These are phyloP conservation scores for Xestia ashworthii DNA, from an alignment of 2,888 invertebrate genomes.

Conservation along the genomic window DNA sequence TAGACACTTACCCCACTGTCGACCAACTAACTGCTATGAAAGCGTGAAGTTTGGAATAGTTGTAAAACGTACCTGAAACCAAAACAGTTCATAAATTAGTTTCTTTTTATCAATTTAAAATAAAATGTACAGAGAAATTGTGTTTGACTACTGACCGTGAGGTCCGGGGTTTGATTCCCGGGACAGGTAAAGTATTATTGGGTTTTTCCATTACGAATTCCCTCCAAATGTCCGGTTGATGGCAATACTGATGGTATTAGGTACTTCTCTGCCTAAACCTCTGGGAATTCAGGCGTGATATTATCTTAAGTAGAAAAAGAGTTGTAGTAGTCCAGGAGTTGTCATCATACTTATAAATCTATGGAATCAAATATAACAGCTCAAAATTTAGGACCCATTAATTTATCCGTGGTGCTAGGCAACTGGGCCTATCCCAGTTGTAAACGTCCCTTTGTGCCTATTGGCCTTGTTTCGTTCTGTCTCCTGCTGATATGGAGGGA, in stretches of 20 bases:
- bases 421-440: too few species aligned
- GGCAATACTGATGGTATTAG: background rate
- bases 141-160: too few species aligned
- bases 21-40: background rate
- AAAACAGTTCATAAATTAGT: background rate
- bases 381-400: too few species aligned
- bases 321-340: background rate
- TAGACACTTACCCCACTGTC: background rate
- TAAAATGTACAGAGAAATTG: too few species aligned
- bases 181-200: background rate
- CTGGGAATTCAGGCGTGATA: background rate
- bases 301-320: background rate
- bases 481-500: too few species aligned
- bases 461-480: too few species aligned
- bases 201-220: background rate
- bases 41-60: background rate
- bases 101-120: background rate
- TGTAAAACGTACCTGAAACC: slow-evolving; percentile 29
- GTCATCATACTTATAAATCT: background rate
- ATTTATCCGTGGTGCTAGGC: too few species aligned
- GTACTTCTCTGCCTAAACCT: background rate
- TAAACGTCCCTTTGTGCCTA: too few species aligned
- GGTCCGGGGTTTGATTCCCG: background rate
- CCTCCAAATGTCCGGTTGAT: background rate
- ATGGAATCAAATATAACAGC: too few species aligned